These are phyloP conservation scores for Tachina grossa DNA, from an alignment of 2,888 invertebrate genomes.

Conservation along the genomic window DNA sequence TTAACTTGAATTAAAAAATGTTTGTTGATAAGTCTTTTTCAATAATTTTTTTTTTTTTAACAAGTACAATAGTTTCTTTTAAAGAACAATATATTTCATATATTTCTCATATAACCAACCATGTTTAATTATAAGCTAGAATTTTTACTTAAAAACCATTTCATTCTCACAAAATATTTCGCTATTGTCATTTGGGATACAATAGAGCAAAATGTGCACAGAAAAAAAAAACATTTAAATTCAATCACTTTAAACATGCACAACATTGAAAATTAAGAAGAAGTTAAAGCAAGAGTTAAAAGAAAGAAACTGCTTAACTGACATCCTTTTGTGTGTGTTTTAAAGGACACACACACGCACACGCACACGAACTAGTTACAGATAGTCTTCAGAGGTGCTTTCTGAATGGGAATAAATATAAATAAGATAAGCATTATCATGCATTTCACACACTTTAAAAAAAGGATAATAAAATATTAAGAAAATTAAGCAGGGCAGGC, in stretches of 20 bases:
- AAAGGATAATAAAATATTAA: background rate
- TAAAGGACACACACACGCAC: background rate
- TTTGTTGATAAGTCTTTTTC: too few relatives aligned
- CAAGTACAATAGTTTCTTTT: too few relatives aligned
- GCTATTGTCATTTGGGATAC: conserved; percentile 10
- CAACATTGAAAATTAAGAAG: background rate
- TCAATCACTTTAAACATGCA: background rate
- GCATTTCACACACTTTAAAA: conserved; percentile 38
- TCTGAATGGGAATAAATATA: background rate
- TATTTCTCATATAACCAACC: background rate
- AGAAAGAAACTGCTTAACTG: conserved; percentile 37
- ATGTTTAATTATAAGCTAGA: background rate
- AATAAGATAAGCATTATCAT: conserved; percentile 18
- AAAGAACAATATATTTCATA: too few relatives aligned
- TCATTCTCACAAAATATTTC: background rate
- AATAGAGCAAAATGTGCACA: background rate
- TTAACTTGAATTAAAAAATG: too few relatives aligned
- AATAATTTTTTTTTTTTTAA: too few relatives aligned
- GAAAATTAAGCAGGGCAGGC: conserved; percentile 3
- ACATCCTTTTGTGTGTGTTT: conserved; percentile 10
- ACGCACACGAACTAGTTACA: background rate
- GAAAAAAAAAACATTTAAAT: background rate
- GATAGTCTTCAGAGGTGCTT: background rate
- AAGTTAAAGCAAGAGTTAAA: background rate
- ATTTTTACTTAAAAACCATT: background rate